Evolutionary conservation across 1,140 invertebrate genomes (phyloP).

Genomic region (Drusus annulatus): DNA sequence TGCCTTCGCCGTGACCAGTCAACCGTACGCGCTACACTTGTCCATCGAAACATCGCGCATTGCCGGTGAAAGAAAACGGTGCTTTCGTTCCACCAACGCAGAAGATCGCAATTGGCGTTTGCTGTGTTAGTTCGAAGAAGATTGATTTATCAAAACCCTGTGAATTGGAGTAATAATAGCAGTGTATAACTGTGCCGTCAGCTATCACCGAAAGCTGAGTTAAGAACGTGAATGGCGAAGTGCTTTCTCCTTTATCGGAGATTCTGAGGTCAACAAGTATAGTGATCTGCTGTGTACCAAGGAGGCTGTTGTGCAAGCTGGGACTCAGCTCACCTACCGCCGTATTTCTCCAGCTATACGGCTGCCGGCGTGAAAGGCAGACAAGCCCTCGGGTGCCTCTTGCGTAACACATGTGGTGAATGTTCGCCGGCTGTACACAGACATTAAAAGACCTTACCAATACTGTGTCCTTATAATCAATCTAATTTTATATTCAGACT

Average conservation of each 20-base stretch:
- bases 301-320: too few relatives aligned
- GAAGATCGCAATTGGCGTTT: not conserved
- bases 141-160: too few relatives aligned
- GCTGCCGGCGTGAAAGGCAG: slow-evolving; percentile 23
- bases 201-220: not conserved
- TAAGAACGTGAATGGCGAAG: not conserved
- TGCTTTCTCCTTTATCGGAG: slow-evolving; percentile 5
- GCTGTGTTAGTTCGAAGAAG: not conserved
- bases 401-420: not conserved
- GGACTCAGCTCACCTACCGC: too few relatives aligned
- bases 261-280: too few relatives aligned
- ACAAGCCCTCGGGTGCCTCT: not conserved
- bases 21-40: not conserved
- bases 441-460: too few relatives aligned
- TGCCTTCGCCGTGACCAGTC: not conserved
- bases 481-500: not conserved
- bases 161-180: not conserved
- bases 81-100: slow-evolving; percentile 1
- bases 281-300: too few relatives aligned
- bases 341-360: too few relatives aligned
- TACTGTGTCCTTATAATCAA: not conserved
- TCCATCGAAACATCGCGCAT: not conserved
- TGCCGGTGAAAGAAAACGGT: not conserved
- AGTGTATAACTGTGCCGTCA: not conserved
- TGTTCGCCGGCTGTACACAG: not conserved